These are phyloP conservation scores for Maniola jurtina DNA, from an alignment of 1,140 invertebrate species.

Conservation along the genomic window DNA sequence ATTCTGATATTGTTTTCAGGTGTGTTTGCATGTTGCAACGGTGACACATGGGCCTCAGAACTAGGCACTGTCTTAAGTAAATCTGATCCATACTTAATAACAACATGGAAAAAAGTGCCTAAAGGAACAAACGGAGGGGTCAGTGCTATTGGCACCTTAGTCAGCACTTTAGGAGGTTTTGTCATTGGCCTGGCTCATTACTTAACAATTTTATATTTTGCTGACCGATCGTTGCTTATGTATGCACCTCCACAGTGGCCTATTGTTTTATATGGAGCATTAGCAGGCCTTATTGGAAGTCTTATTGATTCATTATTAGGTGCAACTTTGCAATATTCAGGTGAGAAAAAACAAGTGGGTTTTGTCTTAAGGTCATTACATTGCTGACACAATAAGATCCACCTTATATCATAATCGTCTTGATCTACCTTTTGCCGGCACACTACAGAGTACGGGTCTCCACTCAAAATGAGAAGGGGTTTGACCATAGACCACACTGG, in stretches of 20 bases:
- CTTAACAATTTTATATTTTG: conserved; percentile 82
- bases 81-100: conserved; percentile 87
- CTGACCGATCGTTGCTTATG: conserved; percentile 80
- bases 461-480: too few species aligned
- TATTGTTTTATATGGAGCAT: conserved; percentile 84
- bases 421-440: too few species aligned
- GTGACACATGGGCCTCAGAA: conserved; percentile 96
- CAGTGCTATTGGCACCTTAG: conserved; percentile 84
- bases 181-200: conserved; percentile 88
- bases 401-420: too few species aligned
- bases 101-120: conserved; percentile 86
- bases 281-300: conserved; percentile 89
- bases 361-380: neutral
- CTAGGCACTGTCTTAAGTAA: conserved; percentile 87
- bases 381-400: too few species aligned
- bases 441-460: too few species aligned
- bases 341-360: conserved; percentile 66
- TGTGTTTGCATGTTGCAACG: conserved; percentile 90
- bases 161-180: conserved; percentile 87
- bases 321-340: conserved; percentile 92
- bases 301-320: conserved; percentile 91
- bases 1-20: conserved; percentile 71
- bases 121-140: conserved; percentile 92
- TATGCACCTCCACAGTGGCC: conserved; percentile 90
- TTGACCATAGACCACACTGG: too few species aligned